These are phyloP conservation scores for Leguminivora glycinivorella DNA, from an alignment of 1,140 invertebrate genomes.

Conservation along the genomic window DNA sequence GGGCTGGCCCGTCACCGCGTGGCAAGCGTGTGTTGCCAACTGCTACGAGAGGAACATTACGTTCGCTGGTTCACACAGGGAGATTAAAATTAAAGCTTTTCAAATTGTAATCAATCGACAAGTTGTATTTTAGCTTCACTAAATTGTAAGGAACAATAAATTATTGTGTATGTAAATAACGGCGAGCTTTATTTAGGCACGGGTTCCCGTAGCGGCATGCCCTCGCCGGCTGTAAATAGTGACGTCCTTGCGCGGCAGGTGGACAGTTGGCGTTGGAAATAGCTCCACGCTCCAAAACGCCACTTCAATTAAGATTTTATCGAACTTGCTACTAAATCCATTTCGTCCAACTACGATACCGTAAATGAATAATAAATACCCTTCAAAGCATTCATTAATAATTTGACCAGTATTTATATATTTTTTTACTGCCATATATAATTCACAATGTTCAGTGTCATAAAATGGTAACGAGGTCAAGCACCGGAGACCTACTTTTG, in stretches of 20 bases:
- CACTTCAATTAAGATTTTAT: conserved; percentile 22
- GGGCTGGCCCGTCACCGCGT: conserved; percentile 41
- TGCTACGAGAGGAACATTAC: conserved; percentile 67
- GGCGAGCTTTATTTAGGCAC: conserved; percentile 73
- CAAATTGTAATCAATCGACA: conserved; percentile 75
- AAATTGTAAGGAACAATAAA: conserved; percentile 80
- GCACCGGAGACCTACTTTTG: conserved; percentile 20
- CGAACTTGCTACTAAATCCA: not conserved
- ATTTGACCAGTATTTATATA: too few species aligned
- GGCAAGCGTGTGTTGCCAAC: conserved; percentile 69
- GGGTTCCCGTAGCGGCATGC: conserved; percentile 42
- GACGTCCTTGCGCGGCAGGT: conserved; percentile 25
- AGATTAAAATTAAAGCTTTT: conserved; percentile 72
- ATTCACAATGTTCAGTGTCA: conserved; percentile 9
- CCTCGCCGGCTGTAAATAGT: conserved; percentile 26
- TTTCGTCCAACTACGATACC: not conserved
- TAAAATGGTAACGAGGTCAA: conserved; percentile 24
- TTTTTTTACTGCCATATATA: too few species aligned
- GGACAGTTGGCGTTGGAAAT: conserved; percentile 23
- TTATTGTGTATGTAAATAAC: conserved; percentile 79
- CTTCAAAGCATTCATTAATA: too few species aligned
- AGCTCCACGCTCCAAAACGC: conserved; percentile 8
- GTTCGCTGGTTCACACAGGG: conserved; percentile 70
- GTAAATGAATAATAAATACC: too few species aligned
- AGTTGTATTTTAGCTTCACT: conserved; percentile 77